Evolutionary conservation across 2,888 invertebrate genomes (phyloP).

Genomic region (Eristalis intricaria): DNA sequence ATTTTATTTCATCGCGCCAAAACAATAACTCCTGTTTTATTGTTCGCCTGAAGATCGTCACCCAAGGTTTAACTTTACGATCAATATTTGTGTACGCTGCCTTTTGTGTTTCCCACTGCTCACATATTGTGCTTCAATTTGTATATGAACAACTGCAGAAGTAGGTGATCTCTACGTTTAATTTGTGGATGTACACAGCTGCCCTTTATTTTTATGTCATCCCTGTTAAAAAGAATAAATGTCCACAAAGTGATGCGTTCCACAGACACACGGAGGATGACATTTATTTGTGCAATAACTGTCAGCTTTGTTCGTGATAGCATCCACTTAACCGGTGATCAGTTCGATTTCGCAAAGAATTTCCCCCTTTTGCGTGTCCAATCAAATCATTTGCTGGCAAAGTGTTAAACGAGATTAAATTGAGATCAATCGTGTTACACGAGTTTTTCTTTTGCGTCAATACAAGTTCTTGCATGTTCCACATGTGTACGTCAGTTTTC

Average conservation of each 20-base stretch:
- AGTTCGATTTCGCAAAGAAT: background rate
- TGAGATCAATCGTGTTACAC: slow-evolving; percentile 1
- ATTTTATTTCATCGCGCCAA: background rate
- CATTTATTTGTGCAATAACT: background rate
- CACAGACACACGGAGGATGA: no score
- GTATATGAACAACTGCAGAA: background rate
- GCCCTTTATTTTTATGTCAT: no score
- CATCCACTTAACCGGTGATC: background rate
- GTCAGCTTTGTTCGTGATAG: background rate
- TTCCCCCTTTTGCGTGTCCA: background rate
- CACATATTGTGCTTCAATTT: no score
- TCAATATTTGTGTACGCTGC: background rate
- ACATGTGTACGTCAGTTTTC: background rate
- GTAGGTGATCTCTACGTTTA: background rate
- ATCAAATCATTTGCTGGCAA: background rate
- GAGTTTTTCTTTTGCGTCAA: background rate
- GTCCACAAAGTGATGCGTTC: no score
- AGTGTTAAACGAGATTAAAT: background rate
- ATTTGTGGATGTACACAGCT: background rate
- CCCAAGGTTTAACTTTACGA: background rate
- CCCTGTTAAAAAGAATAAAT: no score
- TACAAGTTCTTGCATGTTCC: no score
- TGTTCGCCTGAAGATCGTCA: background rate
- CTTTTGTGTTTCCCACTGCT: background rate
- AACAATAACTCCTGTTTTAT: background rate